Evolutionary conservation across 92 coral and sea anemone species (phyloP).

Genomic region (Chrysogorgia sp.): DNA sequence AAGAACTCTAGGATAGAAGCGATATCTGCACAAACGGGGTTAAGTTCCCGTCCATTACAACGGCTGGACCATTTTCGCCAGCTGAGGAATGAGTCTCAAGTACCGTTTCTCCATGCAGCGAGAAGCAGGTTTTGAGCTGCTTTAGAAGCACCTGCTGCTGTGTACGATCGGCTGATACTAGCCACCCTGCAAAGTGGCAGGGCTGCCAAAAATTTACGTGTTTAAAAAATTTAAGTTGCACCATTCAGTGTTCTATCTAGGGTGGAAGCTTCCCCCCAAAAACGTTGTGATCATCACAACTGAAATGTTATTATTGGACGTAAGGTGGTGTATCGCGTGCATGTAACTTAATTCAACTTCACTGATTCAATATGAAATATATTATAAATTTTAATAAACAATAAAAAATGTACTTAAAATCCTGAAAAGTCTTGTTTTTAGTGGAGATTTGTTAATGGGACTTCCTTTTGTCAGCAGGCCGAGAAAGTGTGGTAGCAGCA

Average conservation of each 20-base stretch:
- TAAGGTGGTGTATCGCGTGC: no score
- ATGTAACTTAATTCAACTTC: no score
- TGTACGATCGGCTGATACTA: slow-evolving; percentile 52
- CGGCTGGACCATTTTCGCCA: slow-evolving; percentile 64
- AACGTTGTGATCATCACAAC: no score
- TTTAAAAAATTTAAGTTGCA: no score
- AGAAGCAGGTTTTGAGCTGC: slow-evolving; percentile 57
- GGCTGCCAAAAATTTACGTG: no score
- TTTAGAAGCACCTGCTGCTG: slow-evolving; percentile 58
- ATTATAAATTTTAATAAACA: no score
- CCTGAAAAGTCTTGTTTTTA: no score
- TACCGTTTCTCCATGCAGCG: slow-evolving; percentile 62
- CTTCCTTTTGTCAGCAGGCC: slow-evolving; percentile 56
- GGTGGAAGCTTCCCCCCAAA: no score
- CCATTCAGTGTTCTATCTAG: no score
- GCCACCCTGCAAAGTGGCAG: slow-evolving; percentile 73
- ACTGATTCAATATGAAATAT: no score
- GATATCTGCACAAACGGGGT: slow-evolving; percentile 54
- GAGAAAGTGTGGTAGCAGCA: slow-evolving; percentile 37
- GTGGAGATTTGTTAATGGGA: slow-evolving; percentile 34
- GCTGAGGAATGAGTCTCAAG: slow-evolving; percentile 51
- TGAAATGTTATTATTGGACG: no score
- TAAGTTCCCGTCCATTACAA: slow-evolving; percentile 59
- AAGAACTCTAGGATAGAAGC: slow-evolving; percentile 58
- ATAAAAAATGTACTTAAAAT: no score